These are phyloP conservation scores for Urocynchramus pylzowi DNA, from an alignment of 2,113 vertebrate genomes.

Conservation along the genomic window DNA sequence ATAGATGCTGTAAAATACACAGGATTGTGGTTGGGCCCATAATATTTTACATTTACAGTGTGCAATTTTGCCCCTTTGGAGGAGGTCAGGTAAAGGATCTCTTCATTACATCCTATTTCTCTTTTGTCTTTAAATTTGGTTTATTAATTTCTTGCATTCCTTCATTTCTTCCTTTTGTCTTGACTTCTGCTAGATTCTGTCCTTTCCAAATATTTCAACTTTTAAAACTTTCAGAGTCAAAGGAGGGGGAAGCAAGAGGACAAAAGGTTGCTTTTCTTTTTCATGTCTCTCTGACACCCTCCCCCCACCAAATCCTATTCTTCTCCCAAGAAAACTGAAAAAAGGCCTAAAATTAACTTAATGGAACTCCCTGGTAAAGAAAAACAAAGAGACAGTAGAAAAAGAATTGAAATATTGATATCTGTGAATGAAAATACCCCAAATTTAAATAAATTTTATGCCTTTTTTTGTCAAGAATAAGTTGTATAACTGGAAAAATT, in stretches of 20 bases:
- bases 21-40: neutral
- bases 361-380: neutral
- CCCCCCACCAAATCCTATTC: neutral
- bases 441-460: neutral
- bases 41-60: neutral
- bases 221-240: neutral
- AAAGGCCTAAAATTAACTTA: neutral
- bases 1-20: neutral
- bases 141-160: neutral
- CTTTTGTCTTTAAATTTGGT: neutral
- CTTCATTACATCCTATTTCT: neutral
- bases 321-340: neutral
- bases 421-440: neutral
- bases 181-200: neutral
- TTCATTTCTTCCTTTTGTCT: neutral
- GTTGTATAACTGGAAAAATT: neutral
- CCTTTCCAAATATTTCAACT: neutral
- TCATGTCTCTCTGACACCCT: neutral
- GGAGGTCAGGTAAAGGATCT: neutral
- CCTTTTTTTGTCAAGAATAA: neutral
- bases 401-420: neutral
- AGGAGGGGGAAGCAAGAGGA: neutral
- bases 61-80: neutral
- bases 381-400: neutral
- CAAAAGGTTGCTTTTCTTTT: neutral